Percentiles rank a stretch among this genome's conserved stretches.
These are phyloP conservation scores for Bombus breviceps DNA, from an alignment of 1,140 invertebrate species.

Conservation along the genomic window DNA sequence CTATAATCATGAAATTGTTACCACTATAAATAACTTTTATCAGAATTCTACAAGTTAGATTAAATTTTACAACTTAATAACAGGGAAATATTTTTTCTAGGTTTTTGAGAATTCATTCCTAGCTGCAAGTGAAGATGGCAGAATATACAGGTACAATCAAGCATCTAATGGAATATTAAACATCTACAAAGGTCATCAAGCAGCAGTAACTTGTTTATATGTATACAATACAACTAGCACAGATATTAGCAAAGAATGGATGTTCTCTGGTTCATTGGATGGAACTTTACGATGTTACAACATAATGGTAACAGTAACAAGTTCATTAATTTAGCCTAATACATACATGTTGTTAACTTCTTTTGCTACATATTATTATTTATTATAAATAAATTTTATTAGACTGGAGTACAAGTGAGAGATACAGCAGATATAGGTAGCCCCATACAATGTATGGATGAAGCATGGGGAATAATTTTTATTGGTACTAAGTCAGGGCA, in stretches of 20 bases:
- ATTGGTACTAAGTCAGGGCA: conserved; percentile 85
- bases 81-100: conserved; percentile 58
- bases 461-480: conserved; percentile 85
- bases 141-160: conserved; percentile 79
- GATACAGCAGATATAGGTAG: conserved; percentile 83
- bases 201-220: conserved; percentile 85
- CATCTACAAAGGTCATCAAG: conserved; percentile 81
- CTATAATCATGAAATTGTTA: not conserved
- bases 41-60: not conserved
- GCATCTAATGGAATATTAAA: conserved; percentile 78
- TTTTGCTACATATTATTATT: not conserved
- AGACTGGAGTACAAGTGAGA: conserved; percentile 83
- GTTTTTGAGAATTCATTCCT: conserved; percentile 80
- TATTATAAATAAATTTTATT: conserved; percentile 53
- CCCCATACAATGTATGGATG: conserved; percentile 86
- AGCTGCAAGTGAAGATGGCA: conserved; percentile 81
- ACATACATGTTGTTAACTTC: not conserved
- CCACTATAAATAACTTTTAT: not conserved
- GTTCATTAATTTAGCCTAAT: not conserved
- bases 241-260: conserved; percentile 80
- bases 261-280: conserved; percentile 86
- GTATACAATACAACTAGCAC: conserved; percentile 73
- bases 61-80: not conserved
- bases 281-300: conserved; percentile 85
- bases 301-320: conserved; percentile 80